Conservation (phyloP, 2,113 vertebrate genomes). For the Hippocampus comes region DNA sequence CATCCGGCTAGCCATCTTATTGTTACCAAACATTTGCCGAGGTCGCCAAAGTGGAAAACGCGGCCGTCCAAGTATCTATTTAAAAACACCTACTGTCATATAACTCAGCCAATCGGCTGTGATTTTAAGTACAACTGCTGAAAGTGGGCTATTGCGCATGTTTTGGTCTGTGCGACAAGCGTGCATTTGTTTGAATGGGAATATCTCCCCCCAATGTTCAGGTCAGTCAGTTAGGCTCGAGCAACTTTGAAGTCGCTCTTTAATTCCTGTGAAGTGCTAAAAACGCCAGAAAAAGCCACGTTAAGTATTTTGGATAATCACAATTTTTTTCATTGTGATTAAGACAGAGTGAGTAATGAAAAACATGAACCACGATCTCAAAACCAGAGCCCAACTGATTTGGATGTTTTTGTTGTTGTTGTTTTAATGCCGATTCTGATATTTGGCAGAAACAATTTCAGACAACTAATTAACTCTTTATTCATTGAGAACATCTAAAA, state of each 20-base stretch:
- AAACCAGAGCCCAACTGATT: too few relatives aligned
- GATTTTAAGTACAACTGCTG: too few relatives aligned
- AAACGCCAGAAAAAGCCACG: not conserved
- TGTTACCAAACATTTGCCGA: not conserved
- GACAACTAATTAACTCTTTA: too few relatives aligned
- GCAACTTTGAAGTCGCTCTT: not conserved
- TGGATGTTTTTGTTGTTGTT: too few relatives aligned
- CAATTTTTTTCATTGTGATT: too few relatives aligned
- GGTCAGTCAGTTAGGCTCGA: not conserved
- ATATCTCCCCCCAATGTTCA: not conserved
- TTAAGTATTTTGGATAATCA: not conserved
- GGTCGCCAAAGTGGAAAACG: not conserved
- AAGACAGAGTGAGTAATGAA: too few relatives aligned
- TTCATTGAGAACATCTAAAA: too few relatives aligned
- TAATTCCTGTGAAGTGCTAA: not conserved
- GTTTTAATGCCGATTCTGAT: too few relatives aligned
- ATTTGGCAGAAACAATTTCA: too few relatives aligned
- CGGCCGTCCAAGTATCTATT: not conserved
- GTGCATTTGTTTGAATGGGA: slow-evolving; percentile 1
- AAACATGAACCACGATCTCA: too few relatives aligned
- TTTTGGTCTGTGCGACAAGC: not conserved
- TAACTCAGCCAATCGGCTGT: too few relatives aligned
- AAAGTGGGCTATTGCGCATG: not conserved
- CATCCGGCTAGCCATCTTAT: not conserved
- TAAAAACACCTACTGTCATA: too few relatives aligned